Conservation (phyloP, 2,888 invertebrate species). For the Pedicia rivosa region DNA sequence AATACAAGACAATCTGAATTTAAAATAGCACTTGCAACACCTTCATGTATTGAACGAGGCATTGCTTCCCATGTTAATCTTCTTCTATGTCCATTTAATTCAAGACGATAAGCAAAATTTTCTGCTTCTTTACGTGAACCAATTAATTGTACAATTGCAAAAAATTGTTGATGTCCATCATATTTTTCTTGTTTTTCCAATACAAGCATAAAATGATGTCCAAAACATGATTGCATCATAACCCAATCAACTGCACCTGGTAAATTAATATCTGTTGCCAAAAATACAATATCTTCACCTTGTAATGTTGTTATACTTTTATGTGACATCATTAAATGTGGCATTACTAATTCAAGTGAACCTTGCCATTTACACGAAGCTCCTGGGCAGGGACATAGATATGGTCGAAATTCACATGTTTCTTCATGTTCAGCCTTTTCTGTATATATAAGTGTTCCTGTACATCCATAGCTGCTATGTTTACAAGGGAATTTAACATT, state of each 20-base stretch:
- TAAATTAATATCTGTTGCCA: conserved; percentile 98
- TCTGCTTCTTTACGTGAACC: conserved; percentile 98
- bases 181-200: conserved; percentile 97
- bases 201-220: conserved; percentile 98
- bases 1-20: conserved; percentile 98
- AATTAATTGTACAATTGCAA: conserved; percentile 97
- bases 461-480: conserved; percentile 91
- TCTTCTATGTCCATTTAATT: conserved; percentile 87
- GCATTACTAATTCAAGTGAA: conserved; percentile 95
- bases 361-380: conserved; percentile 99
- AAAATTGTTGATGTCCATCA: conserved; percentile 91
- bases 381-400: conserved; percentile 98
- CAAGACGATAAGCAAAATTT: conserved; percentile 93
- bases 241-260: conserved; percentile 99
- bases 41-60: conserved; percentile 96
- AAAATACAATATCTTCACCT: conserved; percentile 98
- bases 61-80: conserved; percentile 98
- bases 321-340: conserved; percentile 90
- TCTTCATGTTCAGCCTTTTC: conserved; percentile 99
- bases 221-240: conserved; percentile 99
- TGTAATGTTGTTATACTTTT: conserved; percentile 97
- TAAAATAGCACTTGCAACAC: conserved; percentile 92
- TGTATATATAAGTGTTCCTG: conserved; percentile 81
- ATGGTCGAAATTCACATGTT: conserved; percentile 94
- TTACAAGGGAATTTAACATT: conserved; percentile 99